Base-by-base conservation (phyloP, 2,888 invertebrate genomes). In the Drosophila trichaetosa region DNA sequence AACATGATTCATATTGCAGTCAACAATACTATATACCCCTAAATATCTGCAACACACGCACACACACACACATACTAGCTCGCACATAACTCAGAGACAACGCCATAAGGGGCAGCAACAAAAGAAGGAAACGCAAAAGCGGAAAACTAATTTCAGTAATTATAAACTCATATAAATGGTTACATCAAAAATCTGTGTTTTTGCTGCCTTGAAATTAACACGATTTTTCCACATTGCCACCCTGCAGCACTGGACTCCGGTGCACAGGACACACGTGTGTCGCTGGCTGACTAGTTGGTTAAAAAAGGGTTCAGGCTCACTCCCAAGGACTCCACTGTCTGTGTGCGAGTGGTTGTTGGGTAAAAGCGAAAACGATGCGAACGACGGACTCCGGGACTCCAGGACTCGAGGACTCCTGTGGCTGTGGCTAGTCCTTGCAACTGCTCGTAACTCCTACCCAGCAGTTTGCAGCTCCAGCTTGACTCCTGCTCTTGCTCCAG, bases 91-190 rank as follows among this genome's bases (percentile, higher is more conserved):
- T 33, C 36, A 48, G 38, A 57, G 27, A 42, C 48, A 27, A 33
- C 13, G 38, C 16, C 53, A n/a, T 16, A 61, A 42, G 31, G 56
- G 42, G 69, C 8, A 24, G 5, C 2, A 34, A 34, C n/a, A 48
- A 34, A 36, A n/a, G 54, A 18, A 46, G 53, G 51, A 58, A 67
- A 40, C n/a, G 73, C 21, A 42, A 53, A 77, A 76, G 79, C 80
- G 86, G 86, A 87, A 91, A 90, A 89, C 91, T 91, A 92, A 93
- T 92, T 93, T 92, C 79, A 80, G 91, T 92, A 92, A 93, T 93
- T 93, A 93, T 92, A 93, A 92, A 91, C 85, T 91, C 91, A 91
- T 92, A 91, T 87, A 90, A 82, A 83, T 83, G 86, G 84, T 73
- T 76, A 85, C 82, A 83, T 74, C 73, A 83, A 67, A 82, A 89